Conservation (phyloP, 2,888 invertebrate genomes). For the Lepetodrilus schrolli region DNA sequence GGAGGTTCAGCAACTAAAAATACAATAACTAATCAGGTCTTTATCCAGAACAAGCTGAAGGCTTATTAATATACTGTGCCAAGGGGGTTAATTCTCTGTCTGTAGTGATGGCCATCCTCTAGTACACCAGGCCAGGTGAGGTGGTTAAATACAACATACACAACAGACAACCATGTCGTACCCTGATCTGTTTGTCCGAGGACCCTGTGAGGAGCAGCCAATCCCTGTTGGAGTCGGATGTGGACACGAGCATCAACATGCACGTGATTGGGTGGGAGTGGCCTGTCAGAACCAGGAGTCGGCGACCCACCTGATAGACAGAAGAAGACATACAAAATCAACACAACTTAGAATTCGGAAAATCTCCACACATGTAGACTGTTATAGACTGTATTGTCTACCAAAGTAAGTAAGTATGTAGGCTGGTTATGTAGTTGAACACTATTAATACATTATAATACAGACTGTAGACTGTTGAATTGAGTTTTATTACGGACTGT, state of each 20-base stretch:
- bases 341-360: background rate
- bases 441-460: no score
- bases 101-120: no score
- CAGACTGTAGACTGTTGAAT: no score
- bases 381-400: background rate
- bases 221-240: constrained; percentile 43
- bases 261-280: constrained; percentile 67
- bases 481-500: no score
- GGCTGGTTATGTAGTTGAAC: background rate
- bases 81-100: no score
- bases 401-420: no score
- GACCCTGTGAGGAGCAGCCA: constrained; percentile 62
- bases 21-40: no score
- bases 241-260: constrained; percentile 53
- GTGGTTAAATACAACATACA: no score
- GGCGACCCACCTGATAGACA: constrained; percentile 51
- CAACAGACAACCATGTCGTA: no score
- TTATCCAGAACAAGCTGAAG: no score
- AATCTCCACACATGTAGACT: background rate
- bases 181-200: constrained; percentile 70
- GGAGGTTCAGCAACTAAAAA: no score
- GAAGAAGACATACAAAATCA: background rate
- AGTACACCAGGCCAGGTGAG: background rate
- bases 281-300: constrained; percentile 57
- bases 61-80: no score